Base-by-base conservation (phyloP, 2,888 invertebrate species). In the Diplolepis rosae region DNA sequence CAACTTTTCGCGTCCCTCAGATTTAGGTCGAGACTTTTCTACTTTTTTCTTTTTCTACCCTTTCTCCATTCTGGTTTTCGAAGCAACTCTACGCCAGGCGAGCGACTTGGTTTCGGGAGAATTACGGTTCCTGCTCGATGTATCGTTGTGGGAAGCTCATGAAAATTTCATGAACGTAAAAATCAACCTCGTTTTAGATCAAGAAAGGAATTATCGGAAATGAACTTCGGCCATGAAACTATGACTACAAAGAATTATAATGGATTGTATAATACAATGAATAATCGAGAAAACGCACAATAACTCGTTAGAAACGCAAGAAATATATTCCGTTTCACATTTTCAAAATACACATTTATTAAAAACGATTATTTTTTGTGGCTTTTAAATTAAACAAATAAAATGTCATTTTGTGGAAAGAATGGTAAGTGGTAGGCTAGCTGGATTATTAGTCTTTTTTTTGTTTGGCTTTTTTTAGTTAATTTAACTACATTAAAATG, bases 1-100 rank as follows among this genome's bases (percentile, higher is more conserved):
- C 80, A 88, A 88, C 83, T 88, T 88, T 87, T 84, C 84, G 80
- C 82, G 82, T 83, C 82, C 81, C 83, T 81, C 79, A 84, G 83
- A 87, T 88, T 87, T 87, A 84, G 88, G 87, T 87, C 86, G 87
- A 81, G 76, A 83, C 24, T 84, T 77, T 80, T 75, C 77, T 73
- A 72, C 71, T 75, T 67, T 65, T 68, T 30, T 24, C 69, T 72
- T 71, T 69, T 73, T 51, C 66, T 45, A 61, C 24, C 32, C 56
- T 56, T 56, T 35, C 71, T 75, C 70, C 45, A 52, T 75, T 74
- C 66, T 65, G 65, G 68, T 66, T 74, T 76, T 73, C 73, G 70
- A 73, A 72, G 45, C 45, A 28, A 45, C 35, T 32, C 35, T 9
- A 50, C 51, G 35, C 52, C 30, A 35, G 54, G 65, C 69, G 70